These are phyloP conservation scores for Morinoia aosen DNA, from an alignment of 2,888 invertebrate genomes.

Conservation along the genomic window DNA sequence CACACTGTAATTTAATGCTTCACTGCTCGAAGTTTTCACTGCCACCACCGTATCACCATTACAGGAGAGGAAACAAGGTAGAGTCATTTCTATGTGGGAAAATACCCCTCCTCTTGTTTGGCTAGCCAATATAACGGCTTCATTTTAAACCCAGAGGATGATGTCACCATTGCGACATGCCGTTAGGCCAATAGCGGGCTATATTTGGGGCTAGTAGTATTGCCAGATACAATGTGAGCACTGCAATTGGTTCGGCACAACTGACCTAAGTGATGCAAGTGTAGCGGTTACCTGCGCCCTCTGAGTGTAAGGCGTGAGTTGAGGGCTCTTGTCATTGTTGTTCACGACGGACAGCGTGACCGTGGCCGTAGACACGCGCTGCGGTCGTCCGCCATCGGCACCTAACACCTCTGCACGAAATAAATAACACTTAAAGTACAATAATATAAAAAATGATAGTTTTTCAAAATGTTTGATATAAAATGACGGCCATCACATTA, in stretches of 20 bases:
- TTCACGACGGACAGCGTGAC: constrained; percentile 85
- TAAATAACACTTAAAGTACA: constrained; percentile 67
- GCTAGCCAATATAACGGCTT: too few relatives aligned
- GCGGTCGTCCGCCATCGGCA: constrained; percentile 77
- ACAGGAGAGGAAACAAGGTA: background rate
- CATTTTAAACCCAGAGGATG: too few relatives aligned
- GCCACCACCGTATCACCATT: background rate
- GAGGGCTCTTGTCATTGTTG: constrained; percentile 89
- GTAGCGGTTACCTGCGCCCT: constrained; percentile 78
- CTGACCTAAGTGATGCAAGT: background rate
- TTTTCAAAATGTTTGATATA: background rate
- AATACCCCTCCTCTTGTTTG: too few relatives aligned
- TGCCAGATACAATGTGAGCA: too few relatives aligned
- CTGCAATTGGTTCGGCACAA: too few relatives aligned
- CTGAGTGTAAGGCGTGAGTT: constrained; percentile 84
- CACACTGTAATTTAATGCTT: background rate
- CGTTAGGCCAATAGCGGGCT: too few relatives aligned
- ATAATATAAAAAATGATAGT: background rate
- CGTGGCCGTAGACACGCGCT: constrained; percentile 84
- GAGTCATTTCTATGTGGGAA: too few relatives aligned
- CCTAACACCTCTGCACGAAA: constrained; percentile 69
- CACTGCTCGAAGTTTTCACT: background rate
- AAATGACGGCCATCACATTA: background rate
- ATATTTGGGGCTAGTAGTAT: too few relatives aligned
- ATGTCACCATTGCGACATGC: too few relatives aligned